Evolutionary conservation across 2,113 vertebrate genomes (phyloP).

Genomic region (Glaucomys volans): DNA sequence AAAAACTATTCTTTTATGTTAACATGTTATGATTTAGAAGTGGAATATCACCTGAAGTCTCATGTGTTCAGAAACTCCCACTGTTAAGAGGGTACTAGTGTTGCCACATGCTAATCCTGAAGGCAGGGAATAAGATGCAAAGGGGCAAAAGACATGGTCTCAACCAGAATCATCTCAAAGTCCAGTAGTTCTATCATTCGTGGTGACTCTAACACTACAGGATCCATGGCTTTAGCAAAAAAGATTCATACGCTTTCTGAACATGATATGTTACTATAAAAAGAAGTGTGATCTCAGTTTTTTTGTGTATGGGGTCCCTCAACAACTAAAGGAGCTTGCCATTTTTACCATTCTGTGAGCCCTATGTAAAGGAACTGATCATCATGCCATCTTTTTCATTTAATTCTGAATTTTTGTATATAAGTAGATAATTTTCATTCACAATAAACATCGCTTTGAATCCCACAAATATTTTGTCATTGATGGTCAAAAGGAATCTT

Average conservation of each 20-base stretch:
- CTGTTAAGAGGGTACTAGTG: neutral
- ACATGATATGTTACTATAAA: neutral
- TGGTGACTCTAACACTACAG: neutral
- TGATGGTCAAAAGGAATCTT: neutral
- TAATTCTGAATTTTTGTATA: neutral
- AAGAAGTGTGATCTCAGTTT: neutral
- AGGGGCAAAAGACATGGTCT: neutral
- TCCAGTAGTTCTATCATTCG: neutral
- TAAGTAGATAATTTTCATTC: neutral
- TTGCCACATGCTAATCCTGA: neutral
- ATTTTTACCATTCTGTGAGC: slow-evolving; percentile 17
- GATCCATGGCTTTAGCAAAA: neutral
- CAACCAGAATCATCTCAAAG: neutral
- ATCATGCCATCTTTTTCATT: neutral
- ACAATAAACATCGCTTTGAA: neutral
- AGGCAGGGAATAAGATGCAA: neutral
- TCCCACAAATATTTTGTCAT: neutral
- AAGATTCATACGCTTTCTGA: slow-evolving; percentile 6
- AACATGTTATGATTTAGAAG: too few relatives aligned
- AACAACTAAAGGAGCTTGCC: neutral
- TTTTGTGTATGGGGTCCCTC: neutral
- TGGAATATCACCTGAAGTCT: too few relatives aligned
- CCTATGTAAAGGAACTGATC: neutral
- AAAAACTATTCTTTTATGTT: too few relatives aligned
- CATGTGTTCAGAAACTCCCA: neutral